These are phyloP conservation scores for Sebastiscus tertius DNA, from an alignment of 2,797 vertebrate species.

Conservation along the genomic window DNA sequence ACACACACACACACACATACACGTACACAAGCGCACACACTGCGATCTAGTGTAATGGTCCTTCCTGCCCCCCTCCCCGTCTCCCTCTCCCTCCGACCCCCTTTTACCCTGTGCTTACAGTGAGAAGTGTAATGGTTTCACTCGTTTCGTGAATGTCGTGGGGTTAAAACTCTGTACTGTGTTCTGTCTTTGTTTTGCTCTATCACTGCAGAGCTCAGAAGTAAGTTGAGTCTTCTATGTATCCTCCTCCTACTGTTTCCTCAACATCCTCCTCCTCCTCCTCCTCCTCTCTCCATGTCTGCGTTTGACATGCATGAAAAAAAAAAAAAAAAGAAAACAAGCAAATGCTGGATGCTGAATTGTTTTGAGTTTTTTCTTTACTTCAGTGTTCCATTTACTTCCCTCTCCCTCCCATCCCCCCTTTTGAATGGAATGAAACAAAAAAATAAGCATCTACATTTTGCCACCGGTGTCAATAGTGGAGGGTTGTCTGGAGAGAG, in stretches of 20 bases:
- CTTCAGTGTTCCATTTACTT: slow-evolving; percentile 72
- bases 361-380: slow-evolving; percentile 66
- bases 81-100: slow-evolving; percentile 54
- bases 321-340: slow-evolving; percentile 23
- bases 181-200: slow-evolving; percentile 91
- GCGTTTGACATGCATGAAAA: slow-evolving; percentile 84
- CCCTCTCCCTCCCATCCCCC: slow-evolving; percentile 63
- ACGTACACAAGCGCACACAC: slow-evolving; percentile 24
- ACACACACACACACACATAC: slow-evolving; percentile 13
- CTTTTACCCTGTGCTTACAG: slow-evolving; percentile 72
- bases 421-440: slow-evolving; percentile 73
- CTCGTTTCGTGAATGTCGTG: slow-evolving; percentile 84
- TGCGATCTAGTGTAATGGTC: slow-evolving; percentile 65
- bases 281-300: slow-evolving; percentile 78
- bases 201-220: slow-evolving; percentile 95
- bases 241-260: slow-evolving; percentile 79
- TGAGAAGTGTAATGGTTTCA: slow-evolving; percentile 80
- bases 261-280: slow-evolving; percentile 74
- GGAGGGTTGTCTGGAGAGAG: slow-evolving; percentile 68
- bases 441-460: slow-evolving; percentile 65
- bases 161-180: slow-evolving; percentile 89
- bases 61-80: slow-evolving; percentile 50
- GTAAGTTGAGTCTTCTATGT: slow-evolving; percentile 92
- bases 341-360: slow-evolving; percentile 73
- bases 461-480: slow-evolving; percentile 65